Base-by-base conservation (phyloP, 2,888 invertebrate genomes). In the Pandemis corylana region DNA sequence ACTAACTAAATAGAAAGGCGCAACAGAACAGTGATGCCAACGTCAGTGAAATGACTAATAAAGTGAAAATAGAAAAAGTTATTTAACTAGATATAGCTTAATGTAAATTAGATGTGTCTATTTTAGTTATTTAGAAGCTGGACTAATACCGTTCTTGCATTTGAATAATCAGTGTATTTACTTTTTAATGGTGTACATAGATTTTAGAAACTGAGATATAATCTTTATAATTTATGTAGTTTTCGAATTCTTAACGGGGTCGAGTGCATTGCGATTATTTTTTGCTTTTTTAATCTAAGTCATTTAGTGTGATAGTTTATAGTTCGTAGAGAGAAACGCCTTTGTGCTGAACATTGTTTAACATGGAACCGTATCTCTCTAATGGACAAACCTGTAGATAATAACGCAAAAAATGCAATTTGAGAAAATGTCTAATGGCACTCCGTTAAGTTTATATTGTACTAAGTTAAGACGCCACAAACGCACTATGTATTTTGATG, bases 131-230 rank as follows among this genome's bases (percentile, higher is more conserved):
- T 7, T 12, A n/a, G 59, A 74, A 59, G 65, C 68, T 65, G 69
- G 72, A 49, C 73, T 73, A 68, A 69, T 69, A 56, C 73, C 65
- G 59, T 66, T 53, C 44, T 36, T 68, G 69, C 69, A 61, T 69
- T 74, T 74, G 20, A 59, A 41, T 13, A 15, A 49, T n/a, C 56
- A 41, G 12, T 53, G 28, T 53, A 53, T 59, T 28, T 59, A 59
- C 59, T 73, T 73, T 73, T 65, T 15, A 70, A 74, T 61, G 13
- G 51, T 74, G 74, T 74, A 74, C 74, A 74, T 69, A 69, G 65
- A 65, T 74, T 70, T 74, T 74, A 61, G 69, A 74, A 28, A 56
- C 56, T 65, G 13, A 42, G 53, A 51, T 70, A 65, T 66, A 61
- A 51, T 69, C 56, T 74, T 69, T 66, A 62, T 68, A 65, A 68